Percentiles rank a stretch among this genome's conserved stretches.
Evolutionary conservation across 2,797 vertebrate genomes (phyloP).

Genomic region (Bovichtus variegatus): DNA sequence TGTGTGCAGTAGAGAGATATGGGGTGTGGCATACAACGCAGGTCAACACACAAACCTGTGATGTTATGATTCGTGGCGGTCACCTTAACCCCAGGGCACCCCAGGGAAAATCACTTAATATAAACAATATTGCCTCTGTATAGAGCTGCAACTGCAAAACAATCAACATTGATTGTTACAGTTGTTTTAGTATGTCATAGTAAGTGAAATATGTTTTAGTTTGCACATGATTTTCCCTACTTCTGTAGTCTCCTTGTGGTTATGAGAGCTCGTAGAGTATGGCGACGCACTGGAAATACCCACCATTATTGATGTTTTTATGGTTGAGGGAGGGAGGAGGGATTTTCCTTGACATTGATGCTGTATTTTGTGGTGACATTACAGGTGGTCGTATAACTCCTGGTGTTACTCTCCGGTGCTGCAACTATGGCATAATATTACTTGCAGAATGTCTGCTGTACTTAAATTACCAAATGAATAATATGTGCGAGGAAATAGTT

Average conservation of each 20-base stretch:
- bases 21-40: not conserved
- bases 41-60: not conserved
- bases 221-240: no score
- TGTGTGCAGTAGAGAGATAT: not conserved
- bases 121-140: not conserved
- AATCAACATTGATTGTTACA: no score
- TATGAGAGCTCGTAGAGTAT: no score
- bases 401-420: not conserved
- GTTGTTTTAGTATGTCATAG: no score
- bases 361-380: constrained; percentile 1
- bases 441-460: not conserved
- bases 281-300: no score
- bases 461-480: not conserved
- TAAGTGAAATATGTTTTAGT: no score
- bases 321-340: no score
- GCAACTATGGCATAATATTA: not conserved
- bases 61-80: not conserved
- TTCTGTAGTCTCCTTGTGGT: no score
- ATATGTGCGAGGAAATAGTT: not conserved
- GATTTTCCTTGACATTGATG: not conserved
- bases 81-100: not conserved
- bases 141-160: not conserved
- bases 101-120: not conserved
- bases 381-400: not conserved
- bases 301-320: no score